phyloP scores from a whole-genome alignment of 2,797 vertebrate genomes.

The Enteromius viviparus region DNA sequence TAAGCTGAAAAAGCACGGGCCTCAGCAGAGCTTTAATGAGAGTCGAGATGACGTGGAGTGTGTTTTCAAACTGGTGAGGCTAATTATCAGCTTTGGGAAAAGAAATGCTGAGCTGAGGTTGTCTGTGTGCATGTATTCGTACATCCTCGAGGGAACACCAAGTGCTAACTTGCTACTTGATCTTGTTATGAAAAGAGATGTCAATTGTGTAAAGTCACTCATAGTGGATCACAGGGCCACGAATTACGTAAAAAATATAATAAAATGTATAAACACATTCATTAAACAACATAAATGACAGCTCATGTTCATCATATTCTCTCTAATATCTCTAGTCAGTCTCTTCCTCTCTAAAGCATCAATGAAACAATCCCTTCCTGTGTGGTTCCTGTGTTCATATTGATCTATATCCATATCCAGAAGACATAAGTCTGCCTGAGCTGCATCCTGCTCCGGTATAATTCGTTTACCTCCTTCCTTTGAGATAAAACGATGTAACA shows the following conservation, averaged over 20 bases:
- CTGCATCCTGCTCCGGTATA: constrained; percentile 39
- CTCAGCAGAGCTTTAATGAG: constrained; percentile 51
- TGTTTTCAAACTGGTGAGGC: constrained; percentile 45
- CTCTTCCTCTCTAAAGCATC: neutral
- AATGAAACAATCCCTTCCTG: constrained; percentile 31
- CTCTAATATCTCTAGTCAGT: constrained; percentile 19
- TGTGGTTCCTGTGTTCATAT: constrained; percentile 2
- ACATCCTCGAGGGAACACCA: constrained; percentile 4
- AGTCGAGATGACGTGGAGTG: constrained; percentile 1
- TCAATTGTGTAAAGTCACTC: too few species aligned
- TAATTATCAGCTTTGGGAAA: constrained; percentile 48
- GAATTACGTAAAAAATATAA: neutral
- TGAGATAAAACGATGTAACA: constrained; percentile 32
- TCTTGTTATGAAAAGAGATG: neutral
- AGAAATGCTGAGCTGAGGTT: constrained; percentile 45
- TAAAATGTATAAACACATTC: neutral
- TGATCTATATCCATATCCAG: constrained; percentile 43
- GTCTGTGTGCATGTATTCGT: constrained; percentile 2
- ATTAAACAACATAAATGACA: neutral
- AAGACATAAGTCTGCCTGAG: neutral
- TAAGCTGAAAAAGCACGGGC: constrained; percentile 32
- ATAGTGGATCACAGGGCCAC: too few species aligned
- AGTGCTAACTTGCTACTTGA: constrained; percentile 18
- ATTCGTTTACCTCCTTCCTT: constrained; percentile 37
- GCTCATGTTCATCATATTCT: neutral